Conservation (phyloP, 2,888 invertebrate species). For the Athrips mouffetella region DNA sequence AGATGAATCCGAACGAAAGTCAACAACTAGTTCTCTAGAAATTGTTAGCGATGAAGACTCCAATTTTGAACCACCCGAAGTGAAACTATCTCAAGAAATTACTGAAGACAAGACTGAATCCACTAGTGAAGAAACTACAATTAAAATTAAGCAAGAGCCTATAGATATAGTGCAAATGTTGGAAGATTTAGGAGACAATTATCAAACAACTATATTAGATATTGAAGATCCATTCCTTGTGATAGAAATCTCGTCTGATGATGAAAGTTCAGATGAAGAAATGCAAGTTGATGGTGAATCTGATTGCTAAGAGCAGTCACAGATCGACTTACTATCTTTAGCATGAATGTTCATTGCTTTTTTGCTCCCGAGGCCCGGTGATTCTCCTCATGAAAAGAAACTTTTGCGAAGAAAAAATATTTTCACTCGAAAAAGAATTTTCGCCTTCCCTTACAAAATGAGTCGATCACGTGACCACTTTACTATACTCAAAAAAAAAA, state of each 20-base stretch:
- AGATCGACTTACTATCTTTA: too few species aligned
- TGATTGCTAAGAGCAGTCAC: too few species aligned
- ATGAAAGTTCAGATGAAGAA: slow-evolving; percentile 27
- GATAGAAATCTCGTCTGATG: slow-evolving; percentile 56
- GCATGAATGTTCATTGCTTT: too few species aligned
- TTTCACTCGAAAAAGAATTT: too few species aligned
- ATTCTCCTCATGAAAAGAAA: too few species aligned
- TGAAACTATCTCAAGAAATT: neutral
- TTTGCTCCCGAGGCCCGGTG: too few species aligned
- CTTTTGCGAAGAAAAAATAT: too few species aligned
- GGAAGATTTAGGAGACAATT: slow-evolving; percentile 41
- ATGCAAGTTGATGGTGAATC: slow-evolving; percentile 1
- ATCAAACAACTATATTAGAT: slow-evolving; percentile 38
- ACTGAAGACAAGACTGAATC: slow-evolving; percentile 5
- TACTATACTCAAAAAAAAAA: too few species aligned
- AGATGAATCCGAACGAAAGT: neutral
- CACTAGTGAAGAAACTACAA: slow-evolving; percentile 18
- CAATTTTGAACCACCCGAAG: slow-evolving; percentile 7
- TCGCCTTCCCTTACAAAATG: too few species aligned
- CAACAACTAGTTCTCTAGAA: neutral
- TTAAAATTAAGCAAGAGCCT: slow-evolving; percentile 29
- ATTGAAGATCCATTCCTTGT: slow-evolving; percentile 52
- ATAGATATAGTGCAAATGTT: slow-evolving; percentile 31
- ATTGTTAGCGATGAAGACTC: slow-evolving; percentile 2
- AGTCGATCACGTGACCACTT: too few species aligned